Evolutionary conservation across 2,797 vertebrate genomes (phyloP), one percentile per base, ranked within the genome.

Genomic region (Falco cherrug): DNA sequence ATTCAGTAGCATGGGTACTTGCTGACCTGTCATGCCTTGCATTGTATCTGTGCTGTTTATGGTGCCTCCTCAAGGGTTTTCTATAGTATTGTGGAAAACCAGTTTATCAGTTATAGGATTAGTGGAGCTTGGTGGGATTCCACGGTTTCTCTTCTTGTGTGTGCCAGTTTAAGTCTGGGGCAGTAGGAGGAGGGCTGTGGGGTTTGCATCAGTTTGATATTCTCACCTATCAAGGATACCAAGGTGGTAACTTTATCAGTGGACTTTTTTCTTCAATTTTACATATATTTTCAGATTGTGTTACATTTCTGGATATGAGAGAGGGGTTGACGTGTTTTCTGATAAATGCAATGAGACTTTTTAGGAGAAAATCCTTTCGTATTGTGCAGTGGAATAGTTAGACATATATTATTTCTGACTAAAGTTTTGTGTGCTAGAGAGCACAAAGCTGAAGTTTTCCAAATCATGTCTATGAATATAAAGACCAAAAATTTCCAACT

Each of bases 341-440:
- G 85, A 81, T 84, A 51, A 84, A 84, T 70, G 48, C 76, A 89
- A 8, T n/a, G 57, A 84, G 82, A 53, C 61, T 64, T 85, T 39
- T 56, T 4, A n/a, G n/a, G 65, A 77, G 87, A 85, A 90, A 94
- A 91, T 71, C 50, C 64, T 74, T 86, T 78, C 21, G 5, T n/a
- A 56, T 77, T 83, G 41, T 47, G 28, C 79, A 2, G 19, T n/a
- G 19, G 48, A 60, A 70, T 75, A 1, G 9, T 45, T 74, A 13
- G 53, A 17, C 81, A 81, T 37, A 47, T 88, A 91, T 90, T 78
- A 94, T 81, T 91, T 94, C 78, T 88, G 90, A 64, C 57, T 71
- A 6, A 65, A 54, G 33, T 28, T 87, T 91, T 86, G 43, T 80
- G 68, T 74, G 57, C 86, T 81, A 17, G 54, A 67, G 76, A 91